phyloP scores from a whole-genome alignment of 2,888 invertebrate genomes.

The Pasiphila rectangulata region DNA sequence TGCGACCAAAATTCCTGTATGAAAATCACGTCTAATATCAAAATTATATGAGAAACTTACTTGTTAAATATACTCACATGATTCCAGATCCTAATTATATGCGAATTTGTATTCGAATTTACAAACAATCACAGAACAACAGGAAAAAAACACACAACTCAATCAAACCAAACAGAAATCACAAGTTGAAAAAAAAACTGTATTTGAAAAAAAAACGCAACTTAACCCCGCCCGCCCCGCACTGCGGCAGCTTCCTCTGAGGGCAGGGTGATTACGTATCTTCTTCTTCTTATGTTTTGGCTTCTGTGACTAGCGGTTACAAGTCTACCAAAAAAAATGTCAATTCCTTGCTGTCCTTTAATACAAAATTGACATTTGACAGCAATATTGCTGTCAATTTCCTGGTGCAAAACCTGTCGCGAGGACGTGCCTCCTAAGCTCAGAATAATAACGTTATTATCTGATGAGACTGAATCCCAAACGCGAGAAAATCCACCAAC shows the following conservation, averaged over 20 bases:
- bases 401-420: no score
- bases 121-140: neutral
- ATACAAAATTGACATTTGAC: neutral
- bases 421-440: no score
- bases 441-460: no score
- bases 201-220: no score
- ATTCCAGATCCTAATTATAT: slow-evolving; percentile 14
- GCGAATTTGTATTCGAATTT: neutral
- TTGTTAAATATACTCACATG: slow-evolving; percentile 9
- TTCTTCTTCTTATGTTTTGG: no score
- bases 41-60: neutral
- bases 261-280: no score
- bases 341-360: neutral
- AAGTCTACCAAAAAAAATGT: no score
- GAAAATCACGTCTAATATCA: neutral
- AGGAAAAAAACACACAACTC: neutral
- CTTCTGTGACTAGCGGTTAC: no score
- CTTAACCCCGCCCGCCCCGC: neutral
- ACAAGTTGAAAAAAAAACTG: no score
- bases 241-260: neutral
- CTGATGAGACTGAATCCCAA: no score
- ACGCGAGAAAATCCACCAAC: no score
- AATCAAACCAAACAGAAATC: slow-evolving; percentile 9
- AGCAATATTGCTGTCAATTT: neutral
- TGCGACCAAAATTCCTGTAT: neutral